phyloP scores from a whole-genome alignment of 2,113 vertebrate species.

The Caretta caretta region DNA sequence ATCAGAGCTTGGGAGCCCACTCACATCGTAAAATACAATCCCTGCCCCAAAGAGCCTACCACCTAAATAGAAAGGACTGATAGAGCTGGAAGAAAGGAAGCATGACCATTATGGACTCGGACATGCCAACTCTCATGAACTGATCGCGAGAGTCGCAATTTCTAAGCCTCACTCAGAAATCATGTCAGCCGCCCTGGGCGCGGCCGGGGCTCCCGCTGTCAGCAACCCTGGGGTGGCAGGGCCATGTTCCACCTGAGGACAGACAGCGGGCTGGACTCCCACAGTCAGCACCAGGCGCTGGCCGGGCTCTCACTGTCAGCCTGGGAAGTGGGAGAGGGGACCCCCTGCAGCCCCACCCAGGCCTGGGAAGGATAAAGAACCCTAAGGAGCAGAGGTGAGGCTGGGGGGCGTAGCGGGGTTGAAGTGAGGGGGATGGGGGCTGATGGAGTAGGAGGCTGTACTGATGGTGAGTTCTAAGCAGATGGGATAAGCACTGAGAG shows the following conservation, averaged over 20 bases:
- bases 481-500: too few relatives aligned
- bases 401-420: too few relatives aligned
- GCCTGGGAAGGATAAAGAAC: not conserved
- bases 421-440: too few relatives aligned
- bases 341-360: not conserved
- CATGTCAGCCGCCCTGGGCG: too few relatives aligned
- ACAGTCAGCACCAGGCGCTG: rapidly evolving
- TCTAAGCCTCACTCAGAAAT: not conserved
- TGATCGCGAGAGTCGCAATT: not conserved
- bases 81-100: conserved; percentile 24
- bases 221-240: too few relatives aligned
- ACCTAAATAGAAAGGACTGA: not conserved
- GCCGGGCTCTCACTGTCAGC: not conserved
- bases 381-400: not conserved
- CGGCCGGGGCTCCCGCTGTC: too few relatives aligned
- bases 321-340: not conserved
- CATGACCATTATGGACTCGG: not conserved
- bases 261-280: too few relatives aligned
- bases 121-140: not conserved
- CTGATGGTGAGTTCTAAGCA: too few relatives aligned
- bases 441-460: too few relatives aligned
- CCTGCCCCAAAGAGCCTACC: not conserved
- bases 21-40: not conserved
- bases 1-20: not conserved
- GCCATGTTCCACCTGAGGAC: too few relatives aligned